A percentile compares a stretch with the other conserved stretches of the same genome.
These are phyloP conservation scores for Enteromius paludinosus DNA, from an alignment of 2,797 vertebrate genomes.

Conservation along the genomic window DNA sequence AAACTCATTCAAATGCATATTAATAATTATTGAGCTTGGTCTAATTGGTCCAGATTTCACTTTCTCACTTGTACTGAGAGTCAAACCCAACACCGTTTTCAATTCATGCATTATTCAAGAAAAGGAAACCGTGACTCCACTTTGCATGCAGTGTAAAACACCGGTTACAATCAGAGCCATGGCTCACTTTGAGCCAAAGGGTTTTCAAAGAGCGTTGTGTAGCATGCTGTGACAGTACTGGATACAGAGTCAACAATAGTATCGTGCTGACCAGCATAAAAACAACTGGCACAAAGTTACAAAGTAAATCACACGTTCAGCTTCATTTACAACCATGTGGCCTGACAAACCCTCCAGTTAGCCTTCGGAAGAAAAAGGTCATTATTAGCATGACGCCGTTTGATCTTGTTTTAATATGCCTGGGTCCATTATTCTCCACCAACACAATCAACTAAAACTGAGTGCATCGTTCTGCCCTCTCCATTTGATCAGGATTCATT, in stretches of 20 bases:
- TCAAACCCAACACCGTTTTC: constrained; percentile 8
- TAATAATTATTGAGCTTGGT: background rate
- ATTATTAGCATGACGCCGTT: constrained; percentile 63
- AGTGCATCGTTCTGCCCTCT: constrained; percentile 53
- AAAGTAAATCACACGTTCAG: constrained; percentile 8
- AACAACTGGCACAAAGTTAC: background rate
- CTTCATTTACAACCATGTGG: constrained; percentile 12
- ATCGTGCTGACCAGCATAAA: background rate
- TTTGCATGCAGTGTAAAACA: constrained; percentile 17
- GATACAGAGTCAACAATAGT: constrained; percentile 1
- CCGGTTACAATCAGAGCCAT: background rate
- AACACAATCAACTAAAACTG: constrained; percentile 51
- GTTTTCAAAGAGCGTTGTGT: background rate
- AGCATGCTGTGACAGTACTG: constrained; percentile 2
- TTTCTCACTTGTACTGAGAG: background rate
- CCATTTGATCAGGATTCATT: constrained; percentile 69
- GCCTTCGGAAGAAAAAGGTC: constrained; percentile 62
- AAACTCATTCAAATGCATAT: background rate
- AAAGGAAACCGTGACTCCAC: constrained; percentile 21
- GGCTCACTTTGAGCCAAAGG: background rate
- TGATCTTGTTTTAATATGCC: constrained; percentile 70
- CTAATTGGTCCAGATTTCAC: background rate
- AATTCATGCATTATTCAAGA: constrained; percentile 27
- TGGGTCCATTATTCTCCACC: constrained; percentile 62
- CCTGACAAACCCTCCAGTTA: constrained; percentile 15